Evolutionary conservation across 1,140 invertebrate genomes (phyloP), one percentile per base, ranked within the genome.

Genomic region (Leptinotarsa undecemlineata): DNA sequence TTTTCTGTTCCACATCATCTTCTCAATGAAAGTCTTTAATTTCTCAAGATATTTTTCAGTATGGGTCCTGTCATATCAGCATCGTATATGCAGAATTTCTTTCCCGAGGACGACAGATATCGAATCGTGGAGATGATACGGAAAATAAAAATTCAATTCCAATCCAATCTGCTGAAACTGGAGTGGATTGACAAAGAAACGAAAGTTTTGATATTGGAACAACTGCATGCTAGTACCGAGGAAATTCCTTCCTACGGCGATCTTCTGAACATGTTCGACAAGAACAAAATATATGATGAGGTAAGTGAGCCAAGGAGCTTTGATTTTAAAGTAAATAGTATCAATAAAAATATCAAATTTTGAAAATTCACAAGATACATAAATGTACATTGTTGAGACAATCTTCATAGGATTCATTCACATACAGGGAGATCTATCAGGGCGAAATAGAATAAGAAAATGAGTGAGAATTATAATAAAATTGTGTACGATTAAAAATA

Each of bases 231-330:
- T 3, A 95, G 95, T 90, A 86, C 90, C 2, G 89, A 91, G 3
- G 91, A 95, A 81, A 94, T 96, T 79, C 94, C 92, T 1, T 95
- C 95, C 82, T 93, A 94, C 4, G 91, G 92, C 71, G 95, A 96
- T 85, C 89, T 96, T 61, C 83, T 95, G 3, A 89, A 95, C 68
- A 78, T 75, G n/a, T 19, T 64, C 19, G 48, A 51, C 42, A 26
- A 15, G 17, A 26, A 68, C 26, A 19, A 63, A 51, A 17, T 23
- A 17, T 75, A 66, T 51, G 23, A 42, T 67, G 70, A 75, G n/a
- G 74, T 72, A 33, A 72, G 74, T 57, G 51, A 42, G 33, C 33
- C 33, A 2, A 42, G 11, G 33, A 42, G 33, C 33, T 42, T 42
- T 42, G 33, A 42, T 11, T 42, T 42, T 11, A 42, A 42, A 42